These are phyloP conservation scores for Syrmaticus mikado DNA, from an alignment of 2,113 vertebrate species.

Conservation along the genomic window DNA sequence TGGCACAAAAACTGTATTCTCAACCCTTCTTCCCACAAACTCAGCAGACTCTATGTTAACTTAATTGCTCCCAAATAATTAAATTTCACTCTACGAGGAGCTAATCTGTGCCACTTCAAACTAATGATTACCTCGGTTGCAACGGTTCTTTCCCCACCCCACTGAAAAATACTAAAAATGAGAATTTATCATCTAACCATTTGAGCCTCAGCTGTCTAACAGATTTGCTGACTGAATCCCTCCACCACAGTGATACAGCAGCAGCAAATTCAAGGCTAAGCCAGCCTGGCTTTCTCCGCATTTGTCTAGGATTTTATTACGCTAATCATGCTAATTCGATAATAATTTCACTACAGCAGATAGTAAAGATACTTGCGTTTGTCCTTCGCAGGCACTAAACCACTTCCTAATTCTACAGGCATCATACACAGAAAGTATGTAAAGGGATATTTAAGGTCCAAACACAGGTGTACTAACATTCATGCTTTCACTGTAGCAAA, in stretches of 20 bases:
- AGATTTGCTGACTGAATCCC: not conserved
- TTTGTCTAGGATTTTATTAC: not conserved
- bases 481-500: not conserved
- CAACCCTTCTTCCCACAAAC: not conserved
- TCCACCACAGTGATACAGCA: fast-evolving
- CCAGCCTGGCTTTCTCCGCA: not conserved
- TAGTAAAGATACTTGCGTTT: not conserved
- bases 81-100: not conserved
- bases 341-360: not conserved
- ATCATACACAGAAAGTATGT: not conserved
- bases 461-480: not conserved
- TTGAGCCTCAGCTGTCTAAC: not conserved
- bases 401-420: not conserved
- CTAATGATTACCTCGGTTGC: not conserved
- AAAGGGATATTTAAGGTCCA: not conserved
- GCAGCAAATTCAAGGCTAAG: not conserved
- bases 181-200: not conserved
- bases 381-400: not conserved
- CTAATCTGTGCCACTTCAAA: not conserved
- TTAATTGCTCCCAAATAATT: constrained; percentile 2
- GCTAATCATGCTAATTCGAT: not conserved
- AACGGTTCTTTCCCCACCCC: not conserved
- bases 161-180: not conserved
- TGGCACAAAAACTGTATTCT: not conserved
- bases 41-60: not conserved